A percentile compares a stretch with the other conserved stretches of the same genome.
phyloP scores from a whole-genome alignment of 2,113 vertebrate genomes.

The Vanacampus margaritifer region DNA sequence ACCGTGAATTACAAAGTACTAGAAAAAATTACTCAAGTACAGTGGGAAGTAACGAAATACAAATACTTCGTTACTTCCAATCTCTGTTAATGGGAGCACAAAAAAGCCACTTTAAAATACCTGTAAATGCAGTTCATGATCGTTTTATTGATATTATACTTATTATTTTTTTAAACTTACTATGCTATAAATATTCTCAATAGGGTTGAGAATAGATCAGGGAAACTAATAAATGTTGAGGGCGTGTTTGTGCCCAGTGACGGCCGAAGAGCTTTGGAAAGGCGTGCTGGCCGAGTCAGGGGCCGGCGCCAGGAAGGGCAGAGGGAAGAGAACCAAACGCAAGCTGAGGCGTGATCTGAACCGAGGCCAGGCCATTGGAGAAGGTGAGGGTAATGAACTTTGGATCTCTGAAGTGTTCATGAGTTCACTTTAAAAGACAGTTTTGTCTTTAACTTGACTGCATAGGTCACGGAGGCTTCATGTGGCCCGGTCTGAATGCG shows the following conservation, averaged over 20 bases:
- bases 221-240: background rate
- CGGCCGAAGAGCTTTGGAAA: conserved; percentile 88
- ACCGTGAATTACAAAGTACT: no score
- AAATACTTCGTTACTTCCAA: no score
- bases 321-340: conserved; percentile 89
- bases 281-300: conserved; percentile 87
- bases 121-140: no score
- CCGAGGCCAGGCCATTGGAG: conserved; percentile 83
- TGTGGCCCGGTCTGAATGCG: conserved; percentile 91
- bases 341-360: conserved; percentile 84
- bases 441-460: background rate
- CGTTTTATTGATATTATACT: no score
- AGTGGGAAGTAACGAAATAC: no score
- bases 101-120: no score
- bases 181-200: no score
- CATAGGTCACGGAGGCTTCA: conserved; percentile 81
- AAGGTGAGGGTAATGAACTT: conserved; percentile 73
- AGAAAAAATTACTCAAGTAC: no score
- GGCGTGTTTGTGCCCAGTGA: conserved; percentile 72
- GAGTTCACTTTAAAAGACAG: background rate
- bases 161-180: no score
- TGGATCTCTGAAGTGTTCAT: background rate
- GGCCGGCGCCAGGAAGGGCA: conserved; percentile 78
- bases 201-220: no score
- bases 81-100: no score